Conservation (phyloP, 2,113 vertebrate species). For the Corythaixoides concolor region DNA sequence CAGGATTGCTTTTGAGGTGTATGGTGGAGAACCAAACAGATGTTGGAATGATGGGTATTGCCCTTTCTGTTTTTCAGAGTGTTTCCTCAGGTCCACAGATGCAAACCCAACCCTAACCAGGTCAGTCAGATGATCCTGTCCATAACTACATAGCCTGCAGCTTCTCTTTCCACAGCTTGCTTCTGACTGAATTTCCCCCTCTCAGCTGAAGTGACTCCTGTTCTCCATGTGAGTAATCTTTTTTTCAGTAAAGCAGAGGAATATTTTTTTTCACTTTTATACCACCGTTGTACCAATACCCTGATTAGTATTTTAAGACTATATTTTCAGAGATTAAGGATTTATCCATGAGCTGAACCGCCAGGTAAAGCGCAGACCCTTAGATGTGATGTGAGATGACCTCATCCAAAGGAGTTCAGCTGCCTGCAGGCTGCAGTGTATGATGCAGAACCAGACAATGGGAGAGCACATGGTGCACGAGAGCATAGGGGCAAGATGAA, state of each 20-base stretch:
- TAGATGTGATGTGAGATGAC: background rate
- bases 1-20: background rate
- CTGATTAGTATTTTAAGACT: background rate
- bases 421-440: background rate
- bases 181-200: background rate
- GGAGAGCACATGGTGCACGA: background rate
- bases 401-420: background rate
- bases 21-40: background rate
- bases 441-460: background rate
- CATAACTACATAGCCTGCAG: background rate
- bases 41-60: background rate
- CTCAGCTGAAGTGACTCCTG: background rate
- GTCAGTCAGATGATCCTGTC: background rate
- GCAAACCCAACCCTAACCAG: background rate
- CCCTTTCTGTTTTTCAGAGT: background rate
- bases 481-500: background rate
- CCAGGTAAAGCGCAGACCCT: background rate
- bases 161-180: background rate
- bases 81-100: background rate
- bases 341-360: background rate
- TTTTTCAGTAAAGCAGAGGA: background rate
- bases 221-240: background rate
- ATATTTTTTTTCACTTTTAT: background rate
- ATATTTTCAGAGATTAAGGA: background rate
- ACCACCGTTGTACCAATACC: background rate